A percentile compares a stretch with the other conserved stretches of the same genome.
These are phyloP conservation scores for Gopherus flavomarginatus DNA, from an alignment of 2,113 vertebrate species.

Conservation along the genomic window DNA sequence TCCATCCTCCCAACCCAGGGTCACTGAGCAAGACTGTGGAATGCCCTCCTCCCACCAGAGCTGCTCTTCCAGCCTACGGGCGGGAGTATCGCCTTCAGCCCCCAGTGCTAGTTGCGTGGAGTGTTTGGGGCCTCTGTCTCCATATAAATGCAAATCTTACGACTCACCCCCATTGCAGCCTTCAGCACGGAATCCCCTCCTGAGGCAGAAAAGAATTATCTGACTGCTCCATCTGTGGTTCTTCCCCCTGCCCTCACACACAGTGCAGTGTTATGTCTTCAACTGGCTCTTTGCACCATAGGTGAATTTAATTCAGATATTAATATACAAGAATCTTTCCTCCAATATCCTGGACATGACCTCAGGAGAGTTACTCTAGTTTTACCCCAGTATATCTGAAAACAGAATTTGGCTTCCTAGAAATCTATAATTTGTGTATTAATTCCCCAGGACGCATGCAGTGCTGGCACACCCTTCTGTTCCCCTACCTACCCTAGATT, in stretches of 20 bases:
- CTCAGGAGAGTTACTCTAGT: not conserved
- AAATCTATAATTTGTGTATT: not conserved
- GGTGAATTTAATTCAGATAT: not conserved
- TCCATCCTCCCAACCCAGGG: not conserved
- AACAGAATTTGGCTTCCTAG: not conserved
- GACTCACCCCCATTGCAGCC: not conserved
- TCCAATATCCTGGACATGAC: not conserved
- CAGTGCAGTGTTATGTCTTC: not conserved
- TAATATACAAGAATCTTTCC: not conserved
- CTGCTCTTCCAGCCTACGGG: not conserved
- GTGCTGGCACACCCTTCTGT: not conserved
- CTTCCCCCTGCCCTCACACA: not conserved
- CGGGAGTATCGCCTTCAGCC: not conserved
- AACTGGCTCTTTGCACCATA: not conserved
- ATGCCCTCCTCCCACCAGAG: not conserved
- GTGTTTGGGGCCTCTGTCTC: not conserved
- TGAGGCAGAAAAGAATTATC: not conserved
- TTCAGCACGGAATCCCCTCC: not conserved
- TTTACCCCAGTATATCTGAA: not conserved
- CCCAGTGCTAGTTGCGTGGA: no score
- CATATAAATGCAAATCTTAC: not conserved
- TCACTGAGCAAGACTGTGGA: not conserved
- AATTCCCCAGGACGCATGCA: rapidly evolving
- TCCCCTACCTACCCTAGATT: not conserved
- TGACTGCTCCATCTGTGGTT: not conserved